These are phyloP conservation scores for Neoaliturus tenellus DNA, from an alignment of 2,888 invertebrate genomes.

Conservation along the genomic window DNA sequence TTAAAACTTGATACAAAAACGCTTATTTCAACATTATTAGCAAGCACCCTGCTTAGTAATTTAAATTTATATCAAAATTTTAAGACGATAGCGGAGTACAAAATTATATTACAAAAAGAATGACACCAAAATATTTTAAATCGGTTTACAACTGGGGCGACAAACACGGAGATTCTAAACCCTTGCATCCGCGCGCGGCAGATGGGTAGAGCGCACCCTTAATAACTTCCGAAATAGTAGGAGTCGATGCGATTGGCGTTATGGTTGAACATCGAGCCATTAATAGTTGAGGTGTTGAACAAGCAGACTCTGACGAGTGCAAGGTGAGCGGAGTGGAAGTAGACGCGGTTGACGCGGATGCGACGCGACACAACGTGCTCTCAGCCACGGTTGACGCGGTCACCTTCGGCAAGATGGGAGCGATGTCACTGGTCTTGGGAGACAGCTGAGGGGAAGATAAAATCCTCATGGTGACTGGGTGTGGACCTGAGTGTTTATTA, in stretches of 20 bases:
- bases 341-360: not conserved
- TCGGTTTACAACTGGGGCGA: too few species aligned
- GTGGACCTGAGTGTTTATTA: not conserved
- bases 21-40: not conserved
- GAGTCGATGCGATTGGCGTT: not conserved
- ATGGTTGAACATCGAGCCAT: not conserved
- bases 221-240: not conserved
- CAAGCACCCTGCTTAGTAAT: too few species aligned
- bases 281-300: not conserved
- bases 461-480: conserved; percentile 1
- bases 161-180: too few species aligned
- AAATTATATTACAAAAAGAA: too few species aligned
- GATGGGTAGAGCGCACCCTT: too few species aligned
- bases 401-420: not conserved
- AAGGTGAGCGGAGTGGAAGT: not conserved
- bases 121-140: too few species aligned
- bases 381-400: not conserved
- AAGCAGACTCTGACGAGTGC: not conserved
- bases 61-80: too few species aligned
- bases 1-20: too few species aligned
- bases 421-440: not conserved
- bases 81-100: too few species aligned
- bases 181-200: too few species aligned
- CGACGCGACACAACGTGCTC: not conserved
- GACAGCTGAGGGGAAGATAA: not conserved